Evolutionary conservation across 2,113 vertebrate species (phyloP), one percentile per base, ranked within the genome.

Genomic region (Dendrocopos noguchii): DNA sequence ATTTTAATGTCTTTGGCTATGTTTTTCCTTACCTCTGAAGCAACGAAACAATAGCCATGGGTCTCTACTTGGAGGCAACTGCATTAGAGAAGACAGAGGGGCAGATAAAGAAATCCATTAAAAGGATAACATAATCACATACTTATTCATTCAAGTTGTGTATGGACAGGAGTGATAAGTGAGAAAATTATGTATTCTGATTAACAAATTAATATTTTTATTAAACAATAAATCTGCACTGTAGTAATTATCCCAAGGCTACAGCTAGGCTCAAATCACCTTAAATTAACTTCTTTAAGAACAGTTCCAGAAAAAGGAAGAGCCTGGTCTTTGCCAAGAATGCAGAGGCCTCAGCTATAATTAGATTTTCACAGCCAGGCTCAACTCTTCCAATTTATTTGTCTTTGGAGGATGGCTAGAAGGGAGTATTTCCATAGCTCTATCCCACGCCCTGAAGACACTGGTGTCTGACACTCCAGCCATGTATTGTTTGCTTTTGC

Each of bases 151-250:
- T 90, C 63, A 78, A 75, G 57, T 77, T 88, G 87, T 75, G 68
- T 57, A 83, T 93, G 93, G 93, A 79, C 82, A 67, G 33, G 61
- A 93, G 27, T 56, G 90, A 94, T 91, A 80, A 87, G 75, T 63
- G 67, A 81, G 61, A 86, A 91, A 93, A 95, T 70, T 42, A 94
- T 12, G 53, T 83, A 85, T 78, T 84, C 83, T 81, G 84, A 86
- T 95, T 80, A 95, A 88, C 16, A 86, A 95, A 86, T 61, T 93
- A 92, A 63, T 94, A 90, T 91, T 96, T 85, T 92, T 92, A 94
- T 94, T 94, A 94, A 93, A 92, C 36, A 92, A 91, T 91, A 95
- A 89, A 94, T 89, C 72, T 95, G 84, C 50, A 75, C 44, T 73
- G 68, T 9, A 53, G 42, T 63, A 91, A 84, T 91, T 93, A 96